Base-by-base conservation (phyloP, 1,140 invertebrate genomes). In the Diachasma alloeum region DNA sequence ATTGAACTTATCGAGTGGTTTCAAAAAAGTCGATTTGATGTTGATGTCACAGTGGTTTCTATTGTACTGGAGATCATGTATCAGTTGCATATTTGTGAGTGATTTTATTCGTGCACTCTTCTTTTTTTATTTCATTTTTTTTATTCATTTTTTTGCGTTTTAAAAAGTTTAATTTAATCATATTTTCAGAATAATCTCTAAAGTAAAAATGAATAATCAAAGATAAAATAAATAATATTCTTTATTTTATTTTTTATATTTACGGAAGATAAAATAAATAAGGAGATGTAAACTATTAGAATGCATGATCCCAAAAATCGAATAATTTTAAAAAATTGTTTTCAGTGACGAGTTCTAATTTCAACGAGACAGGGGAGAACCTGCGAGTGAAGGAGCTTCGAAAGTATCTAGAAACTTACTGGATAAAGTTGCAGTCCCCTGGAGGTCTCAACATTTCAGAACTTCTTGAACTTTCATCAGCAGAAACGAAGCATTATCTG, bases 1-100 rank as follows among this genome's bases (percentile, higher is more conserved):
- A 73, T 85, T 10, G 79, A 82, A 59, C 78, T 85, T 48, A 59
- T 79, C 26, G 73, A 77, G 24, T 76, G 53, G 75, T 83, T 86
- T 69, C 80, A 83, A 77, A 68, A 69, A 37, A 79, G 78, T 72
- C 46, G 76, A 76, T 73, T 81, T 63, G 17, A 74, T n/a, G 26
- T 76, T 26, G n/a, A 68, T 48, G 13, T 31, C n/a, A n/a, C 79
- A 73, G 42, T 81, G 31, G 75, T 82, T 59, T 59, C 42, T 56
- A 68, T 73, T 3, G 77, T 84, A 75, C 6, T 81, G 19, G 66
- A 76, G 39, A 81, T 83, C 5, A 79, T 83, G 68, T 39, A 69
- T 37, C 74, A 77, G 68, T 42, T 82, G 10, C 31, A 80, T 72
- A 39, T 36, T 67, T 75, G 79, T 84, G 80, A 74, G 67, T 66